A percentile compares a stretch with the other conserved stretches of the same genome.
These are phyloP conservation scores for Moxostoma hubbsi DNA, from an alignment of 2,797 vertebrate genomes.

Conservation along the genomic window DNA sequence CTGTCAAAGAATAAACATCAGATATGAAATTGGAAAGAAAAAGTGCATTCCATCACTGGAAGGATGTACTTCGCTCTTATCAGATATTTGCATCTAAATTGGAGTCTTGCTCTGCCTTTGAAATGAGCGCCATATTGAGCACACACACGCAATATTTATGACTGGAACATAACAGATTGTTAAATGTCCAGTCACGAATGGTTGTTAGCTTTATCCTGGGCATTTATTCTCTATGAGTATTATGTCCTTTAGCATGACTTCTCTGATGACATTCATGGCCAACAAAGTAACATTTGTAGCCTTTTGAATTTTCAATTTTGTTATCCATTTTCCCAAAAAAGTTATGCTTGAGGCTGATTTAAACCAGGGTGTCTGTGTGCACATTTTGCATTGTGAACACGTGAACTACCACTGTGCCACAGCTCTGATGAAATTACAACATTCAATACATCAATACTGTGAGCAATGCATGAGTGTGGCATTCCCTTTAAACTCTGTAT, in stretches of 20 bases:
- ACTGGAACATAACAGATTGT: slow-evolving; percentile 51
- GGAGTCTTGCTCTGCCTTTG: slow-evolving; percentile 61
- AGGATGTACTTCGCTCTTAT: slow-evolving; percentile 59
- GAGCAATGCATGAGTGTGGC: too few relatives aligned
- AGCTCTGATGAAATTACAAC: too few relatives aligned
- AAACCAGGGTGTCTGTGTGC: too few relatives aligned
- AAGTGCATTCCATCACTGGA: slow-evolving; percentile 54
- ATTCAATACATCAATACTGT: too few relatives aligned
- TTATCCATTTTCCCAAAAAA: neutral
- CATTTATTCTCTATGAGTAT: slow-evolving; percentile 24
- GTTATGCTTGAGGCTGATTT: too few relatives aligned
- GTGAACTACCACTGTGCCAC: too few relatives aligned
- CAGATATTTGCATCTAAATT: slow-evolving; percentile 66
- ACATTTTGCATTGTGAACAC: too few relatives aligned
- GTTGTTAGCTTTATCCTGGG: slow-evolving; percentile 45
- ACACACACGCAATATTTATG: slow-evolving; percentile 45
- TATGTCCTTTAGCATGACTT: slow-evolving; percentile 29
- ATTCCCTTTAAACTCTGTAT: too few relatives aligned
- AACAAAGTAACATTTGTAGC: neutral
- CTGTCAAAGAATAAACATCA: slow-evolving; percentile 62
- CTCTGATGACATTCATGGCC: slow-evolving; percentile 35
- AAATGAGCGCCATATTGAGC: slow-evolving; percentile 53
- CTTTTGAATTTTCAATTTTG: slow-evolving; percentile 4
- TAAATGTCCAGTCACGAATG: slow-evolving; percentile 50
- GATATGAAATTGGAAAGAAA: slow-evolving; percentile 60